phyloP scores from a whole-genome alignment of 1,140 invertebrate species.

The Conus ventricosus region DNA sequence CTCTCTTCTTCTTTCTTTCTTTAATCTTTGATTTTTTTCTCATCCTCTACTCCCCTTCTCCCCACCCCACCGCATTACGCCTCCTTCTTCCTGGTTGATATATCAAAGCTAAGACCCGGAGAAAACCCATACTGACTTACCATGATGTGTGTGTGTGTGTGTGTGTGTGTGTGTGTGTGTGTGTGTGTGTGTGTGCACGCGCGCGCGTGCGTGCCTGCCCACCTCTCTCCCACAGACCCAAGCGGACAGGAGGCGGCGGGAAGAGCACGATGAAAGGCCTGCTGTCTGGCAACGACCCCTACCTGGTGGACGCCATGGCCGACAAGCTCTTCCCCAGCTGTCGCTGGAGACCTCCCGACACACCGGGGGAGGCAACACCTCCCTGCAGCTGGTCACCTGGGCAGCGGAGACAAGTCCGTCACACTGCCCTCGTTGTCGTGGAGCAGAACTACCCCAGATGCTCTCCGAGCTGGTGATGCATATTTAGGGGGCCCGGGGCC shows the following conservation, averaged over 20 bases:
- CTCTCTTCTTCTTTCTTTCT: too few relatives aligned
- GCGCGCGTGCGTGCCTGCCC: too few relatives aligned
- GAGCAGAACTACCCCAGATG: conserved; percentile 77
- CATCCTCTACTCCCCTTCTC: too few relatives aligned
- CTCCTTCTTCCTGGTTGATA: too few relatives aligned
- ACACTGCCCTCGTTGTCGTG: conserved; percentile 75
- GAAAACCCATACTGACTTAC: too few relatives aligned
- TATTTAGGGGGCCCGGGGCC: conserved; percentile 48
- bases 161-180: too few relatives aligned
- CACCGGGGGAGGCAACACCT: conserved; percentile 56
- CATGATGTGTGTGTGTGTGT: too few relatives aligned
- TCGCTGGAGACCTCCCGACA: conserved; percentile 64
- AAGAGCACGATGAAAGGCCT: conserved; percentile 63
- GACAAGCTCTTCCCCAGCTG: conserved; percentile 75
- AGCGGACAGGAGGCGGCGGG: conserved; percentile 28
- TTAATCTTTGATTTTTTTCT: too few relatives aligned
- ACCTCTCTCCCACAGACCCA: neutral
- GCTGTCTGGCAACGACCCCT: conserved; percentile 76
- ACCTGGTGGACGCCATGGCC: conserved; percentile 74
- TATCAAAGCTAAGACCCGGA: too few relatives aligned
- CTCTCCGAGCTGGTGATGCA: conserved; percentile 76
- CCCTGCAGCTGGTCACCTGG: conserved; percentile 73
- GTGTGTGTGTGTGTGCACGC: too few relatives aligned
- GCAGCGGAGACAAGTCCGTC: conserved; percentile 74
- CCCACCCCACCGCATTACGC: too few relatives aligned